phyloP scores from a whole-genome alignment of 2,113 vertebrate genomes.

The Orientallactaga bullata region DNA sequence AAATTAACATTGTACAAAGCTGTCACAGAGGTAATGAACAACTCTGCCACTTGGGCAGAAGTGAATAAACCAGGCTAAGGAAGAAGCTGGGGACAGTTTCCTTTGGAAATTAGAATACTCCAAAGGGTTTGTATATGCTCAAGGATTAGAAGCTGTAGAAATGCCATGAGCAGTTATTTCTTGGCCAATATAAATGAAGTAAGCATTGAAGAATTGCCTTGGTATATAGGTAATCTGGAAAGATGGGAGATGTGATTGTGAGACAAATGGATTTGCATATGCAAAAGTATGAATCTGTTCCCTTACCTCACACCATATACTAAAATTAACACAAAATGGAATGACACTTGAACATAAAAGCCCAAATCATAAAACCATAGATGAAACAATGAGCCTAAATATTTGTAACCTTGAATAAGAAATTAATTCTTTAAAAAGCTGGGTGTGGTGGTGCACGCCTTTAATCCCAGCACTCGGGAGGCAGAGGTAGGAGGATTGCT shows the following conservation, averaged over 20 bases:
- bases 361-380: background rate
- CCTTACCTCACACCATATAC: background rate
- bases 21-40: background rate
- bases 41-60: background rate
- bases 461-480: no score
- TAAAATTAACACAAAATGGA: background rate
- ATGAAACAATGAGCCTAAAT: background rate
- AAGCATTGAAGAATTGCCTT: background rate
- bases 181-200: background rate
- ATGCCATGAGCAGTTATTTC: background rate
- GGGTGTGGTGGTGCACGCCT: no score
- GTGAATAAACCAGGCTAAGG: background rate
- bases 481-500: no score
- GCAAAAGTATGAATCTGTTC: background rate
- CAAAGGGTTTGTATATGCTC: background rate
- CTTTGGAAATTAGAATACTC: background rate
- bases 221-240: background rate
- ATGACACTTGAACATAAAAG: background rate
- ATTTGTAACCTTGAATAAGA: background rate
- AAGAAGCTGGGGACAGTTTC: background rate
- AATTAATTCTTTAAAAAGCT: background rate
- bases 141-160: background rate
- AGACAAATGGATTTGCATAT: background rate
- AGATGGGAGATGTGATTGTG: background rate
- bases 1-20: background rate